phyloP scores from a whole-genome alignment of 2,888 invertebrate genomes.

The Scaptomyza parva region DNA sequence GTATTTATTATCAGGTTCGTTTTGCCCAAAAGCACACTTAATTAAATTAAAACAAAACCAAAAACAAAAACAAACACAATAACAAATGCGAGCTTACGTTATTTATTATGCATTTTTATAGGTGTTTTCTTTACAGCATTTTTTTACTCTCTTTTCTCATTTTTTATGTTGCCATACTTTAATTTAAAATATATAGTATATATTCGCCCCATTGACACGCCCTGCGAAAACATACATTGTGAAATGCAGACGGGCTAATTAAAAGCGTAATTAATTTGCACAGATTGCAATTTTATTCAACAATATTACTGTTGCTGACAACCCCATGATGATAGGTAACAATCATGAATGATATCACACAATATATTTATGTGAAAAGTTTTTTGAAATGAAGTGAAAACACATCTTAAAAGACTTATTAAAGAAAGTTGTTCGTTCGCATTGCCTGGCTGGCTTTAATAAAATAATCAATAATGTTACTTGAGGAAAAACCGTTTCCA shows the following conservation, averaged over 20 bases:
- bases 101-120: conserved; percentile 62
- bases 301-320: conserved; percentile 20
- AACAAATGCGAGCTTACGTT: conserved; percentile 20
- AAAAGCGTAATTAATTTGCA: conserved; percentile 58
- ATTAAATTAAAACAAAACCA: conserved; percentile 40
- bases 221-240: conserved; percentile 17
- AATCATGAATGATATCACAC: too few species aligned
- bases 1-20: not conserved
- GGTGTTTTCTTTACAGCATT: conserved; percentile 25
- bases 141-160: too few species aligned
- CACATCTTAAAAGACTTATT: conserved; percentile 26
- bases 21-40: conserved; percentile 25
- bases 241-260: conserved; percentile 42
- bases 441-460: conserved; percentile 41
- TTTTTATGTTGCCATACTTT: conserved; percentile 10
- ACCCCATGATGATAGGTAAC: not conserved
- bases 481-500: conserved; percentile 29
- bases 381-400: not conserved
- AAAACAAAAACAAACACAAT: too few species aligned
- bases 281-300: conserved; percentile 32
- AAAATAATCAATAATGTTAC: conserved; percentile 66
- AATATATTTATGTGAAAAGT: not conserved
- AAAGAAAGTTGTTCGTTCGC: too few species aligned
- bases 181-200: conserved; percentile 5
- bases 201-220: conserved; percentile 6